Percentiles rank a stretch among this genome's conserved stretches.
Evolutionary conservation across 2,797 vertebrate species (phyloP).

Genomic region (Pempheris klunzingeri): DNA sequence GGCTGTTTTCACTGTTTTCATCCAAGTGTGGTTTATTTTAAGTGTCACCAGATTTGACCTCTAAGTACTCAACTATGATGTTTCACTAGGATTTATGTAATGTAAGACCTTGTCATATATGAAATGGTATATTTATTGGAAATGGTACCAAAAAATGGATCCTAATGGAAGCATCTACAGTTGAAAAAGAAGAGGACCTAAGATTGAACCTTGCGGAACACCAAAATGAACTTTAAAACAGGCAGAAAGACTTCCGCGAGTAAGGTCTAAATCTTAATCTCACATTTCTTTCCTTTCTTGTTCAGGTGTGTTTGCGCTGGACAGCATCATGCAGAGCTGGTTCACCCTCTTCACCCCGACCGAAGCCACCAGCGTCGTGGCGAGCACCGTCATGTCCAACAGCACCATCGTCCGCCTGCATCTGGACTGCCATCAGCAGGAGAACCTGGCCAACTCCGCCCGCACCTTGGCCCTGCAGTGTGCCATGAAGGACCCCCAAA

Average conservation of each 20-base stretch:
- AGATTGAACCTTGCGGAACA: slow-evolving; percentile 22
- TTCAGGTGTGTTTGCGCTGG: slow-evolving; percentile 92
- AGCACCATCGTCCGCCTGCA: slow-evolving; percentile 93
- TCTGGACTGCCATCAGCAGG: slow-evolving; percentile 93
- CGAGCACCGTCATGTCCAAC: slow-evolving; percentile 93
- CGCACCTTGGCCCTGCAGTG: slow-evolving; percentile 94
- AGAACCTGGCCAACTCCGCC: slow-evolving; percentile 94
- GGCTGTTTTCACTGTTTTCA: neutral
- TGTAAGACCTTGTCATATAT: neutral
- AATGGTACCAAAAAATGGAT: neutral
- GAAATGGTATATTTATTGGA: neutral
- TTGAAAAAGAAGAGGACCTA: neutral
- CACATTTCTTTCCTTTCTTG: neutral
- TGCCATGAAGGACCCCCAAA: slow-evolving; percentile 96
- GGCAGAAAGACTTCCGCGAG: neutral
- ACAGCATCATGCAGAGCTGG: slow-evolving; percentile 97
- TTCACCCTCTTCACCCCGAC: slow-evolving; percentile 96
- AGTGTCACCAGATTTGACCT: neutral
- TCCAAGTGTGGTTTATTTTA: too few relatives aligned
- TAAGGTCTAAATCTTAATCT: neutral
- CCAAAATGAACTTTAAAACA: neutral
- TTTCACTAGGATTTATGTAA: neutral
- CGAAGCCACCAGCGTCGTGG: slow-evolving; percentile 94
- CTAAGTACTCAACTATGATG: too few relatives aligned
- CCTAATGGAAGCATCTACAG: neutral